Base-by-base conservation (phyloP, 1,140 invertebrate genomes). In the Drosophila pandora region DNA sequence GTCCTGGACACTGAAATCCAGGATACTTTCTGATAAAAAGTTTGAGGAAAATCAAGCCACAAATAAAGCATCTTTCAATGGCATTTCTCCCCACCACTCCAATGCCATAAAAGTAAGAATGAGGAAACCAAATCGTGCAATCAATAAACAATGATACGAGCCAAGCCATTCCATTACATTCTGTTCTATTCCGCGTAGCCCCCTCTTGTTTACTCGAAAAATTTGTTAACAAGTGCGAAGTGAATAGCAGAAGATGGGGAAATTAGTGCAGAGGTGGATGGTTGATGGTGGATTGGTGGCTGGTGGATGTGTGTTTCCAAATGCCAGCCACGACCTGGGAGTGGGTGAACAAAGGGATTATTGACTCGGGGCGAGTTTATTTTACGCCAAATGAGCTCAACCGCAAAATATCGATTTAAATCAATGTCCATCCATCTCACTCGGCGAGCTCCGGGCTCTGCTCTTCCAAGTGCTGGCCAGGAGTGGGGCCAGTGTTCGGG, bases 331-430 rank as follows among this genome's bases (percentile, higher is more conserved):
- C 28, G 34, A 43, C 6, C 30, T 8, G 30, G 7, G 62, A 65
- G 63, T 67, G 67, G 63, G 47, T 62, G 57, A 75, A 69, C 64
- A 72, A 84, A 88, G 78, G 82, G 84, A 88, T 87, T 87, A 88
- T 89, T 83, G 84, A 88, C 83, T 83, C 52, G 82, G 58, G 61
- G 69, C 77, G 83, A 88, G 83, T 85, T 87, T 85, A 87, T 85
- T 85, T 85, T 85, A 85, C 83, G 83, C 79, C 76, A 83, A 88
- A 88, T 89, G 84, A 88, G 83, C 79, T 83, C 79, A 79, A 67
- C 79, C 76, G 69, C 83, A 89, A 88, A 89, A 88, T 88, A 88
- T 88, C 79, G 83, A 83, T 88, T 88, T 88, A 83, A 83, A 89
- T 77, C 76, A 88, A 89, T 83, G 71, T 75, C 71, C 71, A 73